phyloP scores from a whole-genome alignment of 2,797 vertebrate species.

The Tarsius wallacei region DNA sequence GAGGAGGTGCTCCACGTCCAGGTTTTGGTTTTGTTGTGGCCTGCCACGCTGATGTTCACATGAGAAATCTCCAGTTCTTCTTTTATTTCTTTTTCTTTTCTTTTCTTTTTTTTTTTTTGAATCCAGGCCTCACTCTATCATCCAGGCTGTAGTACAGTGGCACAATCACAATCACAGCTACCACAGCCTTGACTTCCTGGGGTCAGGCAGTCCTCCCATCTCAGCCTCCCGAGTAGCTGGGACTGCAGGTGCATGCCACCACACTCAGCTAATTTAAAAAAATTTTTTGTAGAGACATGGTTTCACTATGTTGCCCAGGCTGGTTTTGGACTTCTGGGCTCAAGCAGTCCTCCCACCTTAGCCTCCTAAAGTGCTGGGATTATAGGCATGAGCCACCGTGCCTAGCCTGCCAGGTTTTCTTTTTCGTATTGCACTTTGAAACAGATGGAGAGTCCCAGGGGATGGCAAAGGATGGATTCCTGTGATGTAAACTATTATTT shows the following conservation, averaged over 20 bases:
- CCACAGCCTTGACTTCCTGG: background rate
- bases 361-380: background rate
- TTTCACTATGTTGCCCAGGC: background rate
- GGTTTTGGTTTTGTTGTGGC: background rate
- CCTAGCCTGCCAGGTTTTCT: background rate
- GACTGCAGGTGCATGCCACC: background rate
- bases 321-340: background rate
- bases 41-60: background rate
- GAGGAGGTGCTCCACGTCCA: background rate
- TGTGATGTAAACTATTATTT: background rate
- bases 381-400: background rate
- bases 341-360: background rate
- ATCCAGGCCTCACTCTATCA: background rate
- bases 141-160: background rate
- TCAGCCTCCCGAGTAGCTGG: background rate
- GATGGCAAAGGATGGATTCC: background rate
- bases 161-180: background rate
- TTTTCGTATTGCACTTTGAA: constrained; percentile 10
- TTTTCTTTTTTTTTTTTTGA: background rate
- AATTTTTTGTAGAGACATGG: background rate
- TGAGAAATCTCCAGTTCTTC: background rate
- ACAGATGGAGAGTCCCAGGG: background rate
- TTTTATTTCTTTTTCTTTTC: constrained; percentile 5
- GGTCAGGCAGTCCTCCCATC: background rate
- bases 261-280: background rate